phyloP scores from a whole-genome alignment of 2,888 invertebrate genomes.

The Chymomyza caudatula region DNA sequence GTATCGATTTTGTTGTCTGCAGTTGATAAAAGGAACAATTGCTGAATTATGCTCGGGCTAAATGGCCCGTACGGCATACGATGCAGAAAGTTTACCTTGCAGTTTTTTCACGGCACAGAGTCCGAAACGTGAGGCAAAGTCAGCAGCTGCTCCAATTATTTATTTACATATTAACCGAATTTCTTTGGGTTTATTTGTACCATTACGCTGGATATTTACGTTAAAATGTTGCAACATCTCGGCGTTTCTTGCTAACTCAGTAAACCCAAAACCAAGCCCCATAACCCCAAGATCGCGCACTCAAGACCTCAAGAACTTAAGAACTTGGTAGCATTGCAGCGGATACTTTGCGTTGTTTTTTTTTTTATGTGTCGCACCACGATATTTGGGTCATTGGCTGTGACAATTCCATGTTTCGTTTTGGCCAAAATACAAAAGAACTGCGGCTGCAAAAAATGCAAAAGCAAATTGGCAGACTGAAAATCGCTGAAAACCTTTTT shows the following conservation, averaged over 20 bases:
- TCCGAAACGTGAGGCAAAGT: constrained; percentile 31
- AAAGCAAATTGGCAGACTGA: constrained; percentile 1
- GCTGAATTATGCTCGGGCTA: not conserved
- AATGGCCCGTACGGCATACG: not conserved
- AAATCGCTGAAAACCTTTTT: constrained; percentile 40
- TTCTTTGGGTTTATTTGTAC: constrained; percentile 15
- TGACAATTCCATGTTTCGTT: constrained; percentile 48
- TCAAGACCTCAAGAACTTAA: constrained; percentile 2
- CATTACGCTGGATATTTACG: constrained; percentile 4
- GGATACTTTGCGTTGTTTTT: not conserved
- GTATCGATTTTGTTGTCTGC: not conserved
- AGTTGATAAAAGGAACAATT: not conserved
- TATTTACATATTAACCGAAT: constrained; percentile 24
- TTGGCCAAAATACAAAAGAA: constrained; percentile 26
- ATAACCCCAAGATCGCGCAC: constrained; percentile 15
- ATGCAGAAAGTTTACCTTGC: constrained; percentile 47
- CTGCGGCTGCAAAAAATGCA: constrained; percentile 52
- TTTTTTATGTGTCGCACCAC: not conserved
- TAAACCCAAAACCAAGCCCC: constrained; percentile 34
- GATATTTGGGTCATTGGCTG: constrained; percentile 55
- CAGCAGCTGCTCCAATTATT: constrained; percentile 58
- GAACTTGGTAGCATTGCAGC: constrained; percentile 17
- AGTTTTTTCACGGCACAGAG: not conserved
- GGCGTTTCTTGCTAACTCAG: constrained; percentile 65
- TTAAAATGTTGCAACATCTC: constrained; percentile 55